Base-by-base conservation (phyloP, 2,113 vertebrate genomes). In the Protobothrops flavoviridis region DNA sequence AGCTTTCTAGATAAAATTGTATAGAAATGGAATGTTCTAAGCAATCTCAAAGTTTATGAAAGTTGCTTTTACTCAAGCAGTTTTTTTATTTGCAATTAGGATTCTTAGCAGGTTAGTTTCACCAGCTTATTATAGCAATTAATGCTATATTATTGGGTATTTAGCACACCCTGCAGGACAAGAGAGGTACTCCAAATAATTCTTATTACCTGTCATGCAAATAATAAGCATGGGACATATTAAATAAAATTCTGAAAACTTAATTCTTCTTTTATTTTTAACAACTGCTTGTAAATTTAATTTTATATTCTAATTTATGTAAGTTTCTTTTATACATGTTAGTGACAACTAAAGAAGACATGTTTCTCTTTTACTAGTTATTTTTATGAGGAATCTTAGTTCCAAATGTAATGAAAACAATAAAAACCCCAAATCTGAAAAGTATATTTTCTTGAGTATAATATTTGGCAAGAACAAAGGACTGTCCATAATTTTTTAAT, bases 151-250 rank as follows among this genome's bases (percentile, higher is more conserved):
- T 61, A 15, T 21, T 93, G 81, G 9, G 21, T 64, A 64, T 86
- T 53, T 61, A 87, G 92, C 81, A 53, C 92, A 50, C 81, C 24
- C 92, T 87, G 12, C 92, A 87, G 92, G 92, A 64, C 56, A 61
- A 90, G 24, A 4, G 15, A 90, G 43, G 20, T 87, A 93, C 8
- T 39, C 61, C 45, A 29, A 43, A 45, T 81, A 90, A 90, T 13
- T n/a, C 39, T 85, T 26, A 33, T 8, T 20, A 45, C 50, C 48
- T 0, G 29, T 2, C 86, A 53, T 81, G 69, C 48, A 88, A 88
- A 53, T 52, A 52, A 26, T 11, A 87, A 26, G 5, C 24, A 53
- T 8, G 48, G 45, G 45, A 45, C 10, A 29, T 13, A 87, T 52
- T 26, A 53, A 53, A 24, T 20, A 53, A 26, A 53, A n/a, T 53